A percentile compares a stretch with the other conserved stretches of the same genome.
Evolutionary conservation across 1,140 invertebrate genomes (phyloP).

Genomic region (Tribolium castaneum): DNA sequence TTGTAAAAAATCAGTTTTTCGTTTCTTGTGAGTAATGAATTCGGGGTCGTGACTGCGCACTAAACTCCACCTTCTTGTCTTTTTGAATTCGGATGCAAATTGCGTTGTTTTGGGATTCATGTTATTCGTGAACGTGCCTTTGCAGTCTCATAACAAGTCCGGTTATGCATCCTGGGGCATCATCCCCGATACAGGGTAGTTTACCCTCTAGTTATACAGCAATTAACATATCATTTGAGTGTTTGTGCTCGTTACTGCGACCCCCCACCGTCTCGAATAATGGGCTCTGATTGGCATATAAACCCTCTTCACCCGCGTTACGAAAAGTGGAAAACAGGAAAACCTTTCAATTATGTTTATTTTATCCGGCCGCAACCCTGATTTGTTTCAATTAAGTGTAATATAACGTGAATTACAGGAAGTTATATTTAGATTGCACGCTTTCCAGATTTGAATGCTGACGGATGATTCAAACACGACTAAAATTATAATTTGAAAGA

Average conservation of each 20-base stretch:
- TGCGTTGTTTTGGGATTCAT: constrained; percentile 43
- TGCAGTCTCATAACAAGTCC: constrained; percentile 51
- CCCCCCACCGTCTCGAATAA: constrained; percentile 51
- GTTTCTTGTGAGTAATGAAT: background rate
- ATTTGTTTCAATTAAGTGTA: constrained; percentile 47
- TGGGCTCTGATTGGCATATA: constrained; percentile 52
- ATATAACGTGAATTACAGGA: constrained; percentile 30
- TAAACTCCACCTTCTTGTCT: constrained; percentile 28
- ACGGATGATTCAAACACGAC: constrained; percentile 5
- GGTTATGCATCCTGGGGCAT: constrained; percentile 46
- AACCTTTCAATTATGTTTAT: constrained; percentile 52
- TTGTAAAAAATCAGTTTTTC: too few relatives aligned
- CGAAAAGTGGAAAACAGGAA: constrained; percentile 33
- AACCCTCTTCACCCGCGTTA: constrained; percentile 39
- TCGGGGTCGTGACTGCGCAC: constrained; percentile 35
- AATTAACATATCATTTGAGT: constrained; percentile 60
- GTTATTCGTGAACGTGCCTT: constrained; percentile 54
- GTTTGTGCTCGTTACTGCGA: constrained; percentile 54
- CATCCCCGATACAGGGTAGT: constrained; percentile 49
- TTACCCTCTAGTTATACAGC: constrained; percentile 59
- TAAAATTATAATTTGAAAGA: background rate
- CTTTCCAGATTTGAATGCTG: constrained; percentile 19
- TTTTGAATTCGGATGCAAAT: constrained; percentile 47
- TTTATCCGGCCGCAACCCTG: constrained; percentile 46
- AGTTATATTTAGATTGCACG: constrained; percentile 30